Conservation (phyloP, 2,113 vertebrate species). For the Benitochromis conjunctus region DNA sequence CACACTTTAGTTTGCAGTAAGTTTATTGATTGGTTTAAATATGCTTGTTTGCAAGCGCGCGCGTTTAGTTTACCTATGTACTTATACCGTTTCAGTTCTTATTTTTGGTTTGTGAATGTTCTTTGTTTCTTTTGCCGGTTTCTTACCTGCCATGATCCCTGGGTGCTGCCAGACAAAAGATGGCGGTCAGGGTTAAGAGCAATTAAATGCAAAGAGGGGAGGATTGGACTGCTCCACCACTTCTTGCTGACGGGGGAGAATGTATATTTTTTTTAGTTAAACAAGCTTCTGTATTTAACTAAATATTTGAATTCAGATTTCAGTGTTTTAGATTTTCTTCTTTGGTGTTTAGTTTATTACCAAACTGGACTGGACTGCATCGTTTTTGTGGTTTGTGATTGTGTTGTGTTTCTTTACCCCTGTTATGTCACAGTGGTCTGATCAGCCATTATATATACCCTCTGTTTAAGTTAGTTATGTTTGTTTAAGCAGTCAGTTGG, state of each 20-base stretch:
- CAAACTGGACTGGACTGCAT: background rate
- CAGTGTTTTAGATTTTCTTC: background rate
- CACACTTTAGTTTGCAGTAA: background rate
- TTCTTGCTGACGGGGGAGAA: fast-evolving
- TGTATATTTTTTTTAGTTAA: background rate
- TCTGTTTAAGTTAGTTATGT: too few relatives aligned
- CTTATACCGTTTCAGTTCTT: background rate
- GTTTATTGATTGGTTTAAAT: background rate
- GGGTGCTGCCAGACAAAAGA: background rate
- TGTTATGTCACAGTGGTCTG: background rate
- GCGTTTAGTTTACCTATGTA: fast-evolving
- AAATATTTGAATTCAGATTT: background rate
- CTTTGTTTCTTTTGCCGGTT: background rate
- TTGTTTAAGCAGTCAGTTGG: too few relatives aligned
- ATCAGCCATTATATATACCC: background rate
- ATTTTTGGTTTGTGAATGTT: background rate
- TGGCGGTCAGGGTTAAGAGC: fast-evolving
- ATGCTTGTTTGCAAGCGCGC: background rate
- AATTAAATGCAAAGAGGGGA: background rate
- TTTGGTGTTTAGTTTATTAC: background rate
- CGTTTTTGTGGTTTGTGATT: fast-evolving
- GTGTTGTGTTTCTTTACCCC: background rate
- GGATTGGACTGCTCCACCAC: fast-evolving
- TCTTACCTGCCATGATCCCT: background rate
- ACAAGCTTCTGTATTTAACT: background rate